Evolutionary conservation across 2,113 vertebrate species (phyloP).

Genomic region (Phalacrocorax brasilianus): DNA sequence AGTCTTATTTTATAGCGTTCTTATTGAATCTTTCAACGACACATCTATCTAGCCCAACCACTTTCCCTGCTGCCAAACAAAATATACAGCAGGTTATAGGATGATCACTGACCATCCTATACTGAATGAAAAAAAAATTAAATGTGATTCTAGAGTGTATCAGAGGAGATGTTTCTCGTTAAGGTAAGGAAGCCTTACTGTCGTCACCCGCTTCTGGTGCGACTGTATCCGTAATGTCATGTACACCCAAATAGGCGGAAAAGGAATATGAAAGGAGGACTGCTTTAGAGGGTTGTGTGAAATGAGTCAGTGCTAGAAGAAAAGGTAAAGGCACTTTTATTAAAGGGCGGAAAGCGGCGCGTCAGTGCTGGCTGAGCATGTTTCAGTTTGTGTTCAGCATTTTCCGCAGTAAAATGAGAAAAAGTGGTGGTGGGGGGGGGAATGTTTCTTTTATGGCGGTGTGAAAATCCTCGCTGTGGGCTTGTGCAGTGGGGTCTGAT

Average conservation of each 20-base stretch:
- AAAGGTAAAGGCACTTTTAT: background rate
- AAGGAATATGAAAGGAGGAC: background rate
- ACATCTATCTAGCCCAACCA: background rate
- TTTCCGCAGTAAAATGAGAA: background rate
- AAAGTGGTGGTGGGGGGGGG: background rate
- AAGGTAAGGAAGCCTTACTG: background rate
- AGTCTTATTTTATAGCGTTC: background rate
- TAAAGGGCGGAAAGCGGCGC: background rate
- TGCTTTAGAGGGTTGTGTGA: background rate
- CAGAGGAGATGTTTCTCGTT: background rate
- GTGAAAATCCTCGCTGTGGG: background rate
- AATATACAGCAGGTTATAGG: background rate
- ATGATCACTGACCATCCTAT: background rate
- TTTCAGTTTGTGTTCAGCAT: background rate
- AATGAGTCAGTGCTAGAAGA: background rate
- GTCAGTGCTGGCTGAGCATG: accelerated
- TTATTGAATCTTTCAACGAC: background rate
- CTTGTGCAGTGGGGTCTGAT: background rate
- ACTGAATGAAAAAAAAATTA: background rate
- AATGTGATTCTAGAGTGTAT: background rate
- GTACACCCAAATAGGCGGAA: no score
- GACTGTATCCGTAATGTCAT: background rate
- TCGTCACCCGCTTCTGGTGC: background rate
- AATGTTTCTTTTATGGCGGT: background rate
- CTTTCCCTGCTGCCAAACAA: background rate